A percentile compares a stretch with the other conserved stretches of the same genome.
phyloP scores from a whole-genome alignment of 1,140 invertebrate species.

The Proales similis region DNA sequence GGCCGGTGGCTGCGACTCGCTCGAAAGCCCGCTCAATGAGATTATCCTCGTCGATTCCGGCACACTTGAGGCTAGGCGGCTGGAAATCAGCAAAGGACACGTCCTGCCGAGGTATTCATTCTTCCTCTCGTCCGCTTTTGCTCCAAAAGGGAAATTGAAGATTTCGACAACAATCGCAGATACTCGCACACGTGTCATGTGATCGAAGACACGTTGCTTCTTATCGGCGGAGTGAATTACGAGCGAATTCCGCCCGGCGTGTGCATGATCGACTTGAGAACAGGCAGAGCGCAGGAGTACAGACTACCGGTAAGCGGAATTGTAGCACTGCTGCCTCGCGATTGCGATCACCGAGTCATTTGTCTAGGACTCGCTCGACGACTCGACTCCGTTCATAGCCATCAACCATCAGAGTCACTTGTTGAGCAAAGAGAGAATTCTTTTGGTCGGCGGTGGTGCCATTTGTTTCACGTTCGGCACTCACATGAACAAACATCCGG shows the following conservation, averaged over 20 bases:
- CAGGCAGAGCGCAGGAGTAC: slow-evolving; percentile 45
- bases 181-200: slow-evolving; percentile 51
- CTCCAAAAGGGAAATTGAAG: not conserved
- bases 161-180: slow-evolving; percentile 39
- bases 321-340: slow-evolving; percentile 11
- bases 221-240: slow-evolving; percentile 52
- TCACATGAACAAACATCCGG: slow-evolving; percentile 49
- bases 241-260: slow-evolving; percentile 48
- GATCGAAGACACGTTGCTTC: slow-evolving; percentile 44
- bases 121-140: no score
- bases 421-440: slow-evolving; percentile 43
- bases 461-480: slow-evolving; percentile 60
- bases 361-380: slow-evolving; percentile 39
- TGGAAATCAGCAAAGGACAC: slow-evolving; percentile 38
- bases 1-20: slow-evolving; percentile 48
- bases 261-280: slow-evolving; percentile 49
- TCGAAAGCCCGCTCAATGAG: slow-evolving; percentile 43
- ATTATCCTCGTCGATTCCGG: slow-evolving; percentile 45
- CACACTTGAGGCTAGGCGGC: slow-evolving; percentile 41
- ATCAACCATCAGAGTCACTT: slow-evolving; percentile 51
- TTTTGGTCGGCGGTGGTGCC: slow-evolving; percentile 56
- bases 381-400: slow-evolving; percentile 47
- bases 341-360: slow-evolving; percentile 22
- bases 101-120: slow-evolving; percentile 43
- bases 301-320: slow-evolving; percentile 47